A percentile compares a stretch with the other conserved stretches of the same genome.
phyloP scores from a whole-genome alignment of 1,140 invertebrate genomes.

The Musca vetustissima region DNA sequence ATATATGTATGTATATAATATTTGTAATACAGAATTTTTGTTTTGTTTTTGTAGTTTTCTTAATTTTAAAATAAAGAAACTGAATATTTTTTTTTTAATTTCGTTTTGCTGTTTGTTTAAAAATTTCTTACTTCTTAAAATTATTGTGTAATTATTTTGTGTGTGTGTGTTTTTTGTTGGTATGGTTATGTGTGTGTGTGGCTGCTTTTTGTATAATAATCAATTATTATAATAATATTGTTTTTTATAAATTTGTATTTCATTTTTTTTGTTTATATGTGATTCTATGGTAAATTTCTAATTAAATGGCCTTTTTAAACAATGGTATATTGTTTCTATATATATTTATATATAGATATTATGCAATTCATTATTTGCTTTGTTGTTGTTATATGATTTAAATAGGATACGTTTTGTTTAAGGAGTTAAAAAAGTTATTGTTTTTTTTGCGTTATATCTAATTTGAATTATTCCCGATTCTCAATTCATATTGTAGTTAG shows the following conservation, averaged over 20 bases:
- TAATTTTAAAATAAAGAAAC: background rate
- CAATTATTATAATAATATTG: background rate
- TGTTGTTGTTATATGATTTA: background rate
- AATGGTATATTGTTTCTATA: conserved; percentile 16
- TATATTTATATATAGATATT: too few relatives aligned
- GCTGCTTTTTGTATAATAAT: background rate
- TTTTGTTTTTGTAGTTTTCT: conserved; percentile 1
- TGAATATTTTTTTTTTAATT: conserved; percentile 5
- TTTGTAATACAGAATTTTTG: background rate
- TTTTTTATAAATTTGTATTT: conserved; percentile 8
- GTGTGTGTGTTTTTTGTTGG: too few relatives aligned
- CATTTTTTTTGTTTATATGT: conserved; percentile 10
- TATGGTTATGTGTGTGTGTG: background rate
- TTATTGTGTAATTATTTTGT: conserved; percentile 7
- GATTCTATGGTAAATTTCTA: conserved; percentile 12
- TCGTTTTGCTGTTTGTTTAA: background rate
- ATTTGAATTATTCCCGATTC: background rate
- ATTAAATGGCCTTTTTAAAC: conserved; percentile 23
- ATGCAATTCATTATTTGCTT: background rate
- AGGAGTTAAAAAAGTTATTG: conserved; percentile 16
- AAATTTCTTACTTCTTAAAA: background rate
- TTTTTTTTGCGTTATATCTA: background rate
- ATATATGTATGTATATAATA: background rate
- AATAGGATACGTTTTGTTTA: conserved; percentile 21
- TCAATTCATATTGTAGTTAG: conserved; percentile 4